Base-by-base conservation (phyloP, 2,888 invertebrate genomes). In the Sacculina carcini region DNA sequence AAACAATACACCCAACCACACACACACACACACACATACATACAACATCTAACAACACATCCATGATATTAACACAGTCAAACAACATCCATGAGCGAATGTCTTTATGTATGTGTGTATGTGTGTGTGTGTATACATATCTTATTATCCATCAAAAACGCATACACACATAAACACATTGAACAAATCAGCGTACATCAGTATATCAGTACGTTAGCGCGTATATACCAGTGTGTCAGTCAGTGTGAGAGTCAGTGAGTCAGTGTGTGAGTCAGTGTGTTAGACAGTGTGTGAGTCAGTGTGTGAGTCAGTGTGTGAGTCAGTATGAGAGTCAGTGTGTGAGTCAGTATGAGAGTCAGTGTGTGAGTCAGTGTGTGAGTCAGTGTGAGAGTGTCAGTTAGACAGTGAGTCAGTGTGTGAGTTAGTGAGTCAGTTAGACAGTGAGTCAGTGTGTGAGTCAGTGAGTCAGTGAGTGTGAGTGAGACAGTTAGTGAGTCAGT, bases 401-500 rank as follows among this genome's bases (percentile, higher is more conserved):
- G 21, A 34, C 19, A 52, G 28, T 14, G 48, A 24, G 42, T 58
- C 58, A 26, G 19, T n/a, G n/a, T n/a, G 44, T n/a, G 28, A 44
- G 5, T 26, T 44, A 19, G 16, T 28, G 44, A n/a, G n/a, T n/a
- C n/a, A n/a, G n/a, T n/a, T n/a, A n/a, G 9, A 36, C 7, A 49
- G 2, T 5, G 34, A 12, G n/a, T 23, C 12, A 19, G 34, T 10
- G 2, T 21, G 31, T 12, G 19, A 48, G 31, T 19, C 10, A 31
- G 38, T 39, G 50, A 23, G 38, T 39, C 38, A 50, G 50, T 16
- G 39, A 50, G 40, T 29, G 2, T 28, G 50, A 39, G 39, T 29
- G 39, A 39, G 39, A 39, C 16, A 39, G 39, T 21, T 28, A 24
- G 39, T 40, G 24, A 36, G n/a, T n/a, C n/a, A n/a, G n/a, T n/a